These are phyloP conservation scores for Drosophila sulfurigaster DNA, from an alignment of 1,140 invertebrate genomes.

Conservation along the genomic window DNA sequence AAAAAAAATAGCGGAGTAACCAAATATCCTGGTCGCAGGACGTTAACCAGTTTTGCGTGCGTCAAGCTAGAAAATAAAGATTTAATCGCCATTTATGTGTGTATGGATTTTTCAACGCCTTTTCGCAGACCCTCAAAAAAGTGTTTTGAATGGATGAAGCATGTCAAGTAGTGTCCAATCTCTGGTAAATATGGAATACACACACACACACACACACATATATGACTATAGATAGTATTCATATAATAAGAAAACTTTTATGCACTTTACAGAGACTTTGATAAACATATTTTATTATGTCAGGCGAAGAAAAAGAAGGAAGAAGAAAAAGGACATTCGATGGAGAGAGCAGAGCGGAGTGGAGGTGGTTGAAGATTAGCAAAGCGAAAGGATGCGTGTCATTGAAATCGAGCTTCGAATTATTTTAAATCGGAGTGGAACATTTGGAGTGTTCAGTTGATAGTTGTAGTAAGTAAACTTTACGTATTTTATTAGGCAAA, in stretches of 20 bases:
- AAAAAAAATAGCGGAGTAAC: slow-evolving; percentile 48
- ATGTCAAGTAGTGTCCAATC: slow-evolving; percentile 19
- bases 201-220: neutral
- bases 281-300: too few relatives aligned
- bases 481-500: too few relatives aligned
- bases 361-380: too few relatives aligned
- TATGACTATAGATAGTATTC: neutral
- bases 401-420: too few relatives aligned
- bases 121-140: slow-evolving; percentile 8
- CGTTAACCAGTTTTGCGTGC: slow-evolving; percentile 50
- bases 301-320: too few relatives aligned
- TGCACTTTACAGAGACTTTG: neutral
- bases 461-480: too few relatives aligned
- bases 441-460: too few relatives aligned
- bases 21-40: slow-evolving; percentile 55
- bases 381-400: too few relatives aligned
- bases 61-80: slow-evolving; percentile 75
- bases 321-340: too few relatives aligned
- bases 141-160: slow-evolving; percentile 10
- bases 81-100: slow-evolving; percentile 78
- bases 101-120: slow-evolving; percentile 46
- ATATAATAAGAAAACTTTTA: slow-evolving; percentile 21
- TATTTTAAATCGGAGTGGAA: too few relatives aligned
- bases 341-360: too few relatives aligned
- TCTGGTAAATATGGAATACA: neutral